Conservation (phyloP, 1,140 invertebrate genomes). For the Drosophila littoralis region DNA sequence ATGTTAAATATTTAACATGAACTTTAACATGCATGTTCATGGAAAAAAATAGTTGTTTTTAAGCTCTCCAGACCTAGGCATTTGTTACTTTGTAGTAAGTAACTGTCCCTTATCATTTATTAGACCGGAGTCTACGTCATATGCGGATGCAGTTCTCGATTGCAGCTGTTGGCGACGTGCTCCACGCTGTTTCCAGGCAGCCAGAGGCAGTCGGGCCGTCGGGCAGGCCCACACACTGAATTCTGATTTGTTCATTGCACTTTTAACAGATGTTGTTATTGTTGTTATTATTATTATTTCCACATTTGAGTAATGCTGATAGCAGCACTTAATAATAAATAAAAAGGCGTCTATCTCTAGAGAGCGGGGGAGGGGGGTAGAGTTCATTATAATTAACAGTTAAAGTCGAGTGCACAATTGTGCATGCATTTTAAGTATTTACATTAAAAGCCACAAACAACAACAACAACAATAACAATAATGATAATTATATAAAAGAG, state of each 20-base stretch:
- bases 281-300: constrained; percentile 26
- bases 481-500: constrained; percentile 21
- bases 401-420: constrained; percentile 42
- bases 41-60: too few species aligned
- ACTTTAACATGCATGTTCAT: background rate
- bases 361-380: background rate
- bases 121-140: constrained; percentile 30
- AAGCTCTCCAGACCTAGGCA: background rate
- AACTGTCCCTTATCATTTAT: background rate
- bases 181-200: constrained; percentile 35
- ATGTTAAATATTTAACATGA: background rate
- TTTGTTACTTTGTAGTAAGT: background rate
- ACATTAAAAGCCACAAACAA: constrained; percentile 13
- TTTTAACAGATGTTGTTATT: constrained; percentile 38
- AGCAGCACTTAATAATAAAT: constrained; percentile 35
- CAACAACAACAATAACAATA: constrained; percentile 25
- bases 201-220: background rate
- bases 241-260: constrained; percentile 32
- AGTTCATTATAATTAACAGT: constrained; percentile 38
- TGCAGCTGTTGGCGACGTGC: constrained; percentile 24
- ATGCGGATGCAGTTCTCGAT: constrained; percentile 43
- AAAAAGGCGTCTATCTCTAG: constrained; percentile 30
- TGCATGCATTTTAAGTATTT: constrained; percentile 21
- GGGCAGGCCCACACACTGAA: background rate
- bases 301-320: constrained; percentile 43